Conservation (phyloP, 2,113 vertebrate species). For the Syngnathoides biaculeatus region DNA sequence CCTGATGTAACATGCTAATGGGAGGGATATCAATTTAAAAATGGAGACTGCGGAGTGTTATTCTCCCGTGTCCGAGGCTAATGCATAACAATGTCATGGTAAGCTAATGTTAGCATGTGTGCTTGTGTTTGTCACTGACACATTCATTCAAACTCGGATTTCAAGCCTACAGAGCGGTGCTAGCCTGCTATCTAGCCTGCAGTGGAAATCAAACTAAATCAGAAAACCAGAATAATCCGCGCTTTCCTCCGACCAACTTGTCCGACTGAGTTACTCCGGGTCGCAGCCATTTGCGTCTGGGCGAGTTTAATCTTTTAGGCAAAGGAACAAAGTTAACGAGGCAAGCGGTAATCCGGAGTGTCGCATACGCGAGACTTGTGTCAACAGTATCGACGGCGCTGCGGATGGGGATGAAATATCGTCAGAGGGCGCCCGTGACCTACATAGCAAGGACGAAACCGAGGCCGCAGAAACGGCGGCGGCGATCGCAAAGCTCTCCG, state of each 20-base stretch:
- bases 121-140: background rate
- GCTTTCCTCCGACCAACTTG: slow-evolving; percentile 19
- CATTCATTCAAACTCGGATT: background rate
- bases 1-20: slow-evolving; percentile 56
- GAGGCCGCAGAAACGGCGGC: slow-evolving; percentile 48
- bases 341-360: slow-evolving; percentile 59
- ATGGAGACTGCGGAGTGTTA: background rate
- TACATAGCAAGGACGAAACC: slow-evolving; percentile 67
- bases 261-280: slow-evolving; percentile 19
- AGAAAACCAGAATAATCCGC: slow-evolving; percentile 23
- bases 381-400: slow-evolving; percentile 66
- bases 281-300: slow-evolving; percentile 16
- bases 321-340: slow-evolving; percentile 67
- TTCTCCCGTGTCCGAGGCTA: background rate
- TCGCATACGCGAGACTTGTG: slow-evolving; percentile 45
- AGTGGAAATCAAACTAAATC: slow-evolving; percentile 16
- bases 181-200: background rate
- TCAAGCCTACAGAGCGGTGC: background rate
- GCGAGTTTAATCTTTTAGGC: slow-evolving; percentile 62
- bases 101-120: slow-evolving; percentile 34
- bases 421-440: slow-evolving; percentile 65
- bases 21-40: slow-evolving; percentile 27
- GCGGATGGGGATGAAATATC: slow-evolving; percentile 59
- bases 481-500: slow-evolving; percentile 54
- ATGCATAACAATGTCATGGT: background rate